A percentile compares a stretch with the other conserved stretches of the same genome.
phyloP scores from a whole-genome alignment of 1,140 invertebrate species.

The Euwallacea similis region DNA sequence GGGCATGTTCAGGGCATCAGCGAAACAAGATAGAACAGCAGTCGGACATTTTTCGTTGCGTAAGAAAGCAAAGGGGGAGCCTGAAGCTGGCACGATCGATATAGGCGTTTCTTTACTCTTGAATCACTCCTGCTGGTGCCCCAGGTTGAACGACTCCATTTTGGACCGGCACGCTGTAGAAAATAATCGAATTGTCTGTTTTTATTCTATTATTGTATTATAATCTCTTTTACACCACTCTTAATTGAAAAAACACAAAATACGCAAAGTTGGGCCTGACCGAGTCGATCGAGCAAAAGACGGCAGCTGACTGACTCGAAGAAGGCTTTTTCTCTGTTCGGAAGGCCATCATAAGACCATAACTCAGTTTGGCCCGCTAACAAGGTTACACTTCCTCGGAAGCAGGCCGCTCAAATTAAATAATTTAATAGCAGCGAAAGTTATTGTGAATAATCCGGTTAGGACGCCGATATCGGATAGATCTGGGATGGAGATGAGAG shows the following conservation, averaged over 20 bases:
- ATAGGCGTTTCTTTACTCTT: constrained; percentile 41
- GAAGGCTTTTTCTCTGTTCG: constrained; percentile 38
- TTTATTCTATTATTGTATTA: no score
- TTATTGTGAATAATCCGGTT: constrained; percentile 40
- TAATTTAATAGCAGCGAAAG: constrained; percentile 41
- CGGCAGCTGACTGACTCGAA: constrained; percentile 35
- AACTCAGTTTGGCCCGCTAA: constrained; percentile 39
- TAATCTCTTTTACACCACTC: background rate
- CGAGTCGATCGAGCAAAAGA: constrained; percentile 33
- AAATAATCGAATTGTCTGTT: no score
- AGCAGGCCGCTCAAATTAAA: constrained; percentile 38
- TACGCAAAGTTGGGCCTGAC: background rate
- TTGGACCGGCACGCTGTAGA: constrained; percentile 10
- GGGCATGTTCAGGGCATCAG: no score
- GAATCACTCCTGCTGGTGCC: constrained; percentile 25
- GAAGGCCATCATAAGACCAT: constrained; percentile 37
- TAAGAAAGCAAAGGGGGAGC: constrained; percentile 33
- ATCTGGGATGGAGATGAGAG: background rate
- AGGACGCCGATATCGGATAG: constrained; percentile 26
- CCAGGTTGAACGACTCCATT: constrained; percentile 36
- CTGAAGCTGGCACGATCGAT: constrained; percentile 34
- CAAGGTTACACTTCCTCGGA: constrained; percentile 37
- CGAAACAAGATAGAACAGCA: background rate
- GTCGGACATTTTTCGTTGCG: constrained; percentile 40
- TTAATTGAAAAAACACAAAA: background rate